Base-by-base conservation (phyloP, 2,113 vertebrate species). In the Tor tambroides region DNA sequence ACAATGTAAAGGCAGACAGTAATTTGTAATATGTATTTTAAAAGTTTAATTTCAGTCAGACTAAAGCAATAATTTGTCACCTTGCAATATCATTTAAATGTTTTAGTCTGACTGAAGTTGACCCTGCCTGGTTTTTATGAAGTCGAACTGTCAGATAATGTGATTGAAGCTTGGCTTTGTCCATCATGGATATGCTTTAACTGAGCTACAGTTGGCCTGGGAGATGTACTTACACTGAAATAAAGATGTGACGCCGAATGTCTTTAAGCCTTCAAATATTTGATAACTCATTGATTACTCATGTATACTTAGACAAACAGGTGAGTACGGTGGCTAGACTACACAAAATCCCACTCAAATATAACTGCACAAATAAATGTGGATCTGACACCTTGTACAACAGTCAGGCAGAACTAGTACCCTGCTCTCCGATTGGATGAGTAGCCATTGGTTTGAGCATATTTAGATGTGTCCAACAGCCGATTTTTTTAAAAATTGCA, bases 371-470 rank as follows among this genome's bases (percentile, higher is more conserved):
- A 28, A 65, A 12, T 46, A 46, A 46, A 43, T 43, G 43, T 43
- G 43, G 28, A 17, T 67, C 26, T 5, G 28, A 17, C 5, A 67
- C 12, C 26, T 67, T 26, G 14, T 67, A 67, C 12, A 61, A 21
- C 56, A 63, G n/a, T 63, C 23, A 4, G 26, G 59, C n/a, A 61
- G 56, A 21, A 14, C 12, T 67, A 67, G 28, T 67, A 67, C 63
- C 49, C 26, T 4, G 7, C 28, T 4, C n/a, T 54, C 46, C 49
- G 69, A 61, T 51, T 86, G 76, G 59, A 32, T 86, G 84, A 85
- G 51, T 14, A 23, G 51, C 28, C 12, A 23, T 35, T 59, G 59
- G 32, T 77, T 65, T 75, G 74, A 59, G 61, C 61, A 85, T 28
- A 85, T 85, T 87, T 61, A 80, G 63, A 78, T 65, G 56, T n/a